phyloP scores from a whole-genome alignment of 2,797 vertebrate genomes.

The Buceros bicornis region DNA sequence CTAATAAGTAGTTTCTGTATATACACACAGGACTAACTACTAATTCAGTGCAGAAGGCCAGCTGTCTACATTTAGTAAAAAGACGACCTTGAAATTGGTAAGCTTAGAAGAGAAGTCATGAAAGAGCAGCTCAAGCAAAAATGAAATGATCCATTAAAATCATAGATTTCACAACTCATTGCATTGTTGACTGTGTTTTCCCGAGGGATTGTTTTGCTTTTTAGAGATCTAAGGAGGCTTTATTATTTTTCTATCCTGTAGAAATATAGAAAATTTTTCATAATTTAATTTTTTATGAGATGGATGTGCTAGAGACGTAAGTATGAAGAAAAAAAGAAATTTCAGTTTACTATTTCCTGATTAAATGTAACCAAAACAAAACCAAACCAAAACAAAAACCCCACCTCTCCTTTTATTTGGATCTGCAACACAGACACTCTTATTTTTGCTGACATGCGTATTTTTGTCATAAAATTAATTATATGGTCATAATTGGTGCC shows the following conservation, averaged over 20 bases:
- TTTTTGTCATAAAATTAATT: neutral
- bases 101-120: neutral
- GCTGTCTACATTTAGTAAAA: neutral
- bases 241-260: neutral
- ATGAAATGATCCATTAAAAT: neutral
- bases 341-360: neutral
- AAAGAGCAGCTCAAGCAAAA: slow-evolving; percentile 21
- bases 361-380: neutral
- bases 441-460: neutral
- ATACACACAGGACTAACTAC: neutral
- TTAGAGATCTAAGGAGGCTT: neutral
- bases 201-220: slow-evolving; percentile 15
- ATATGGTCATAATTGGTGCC: neutral
- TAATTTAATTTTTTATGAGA: neutral
- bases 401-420: neutral
- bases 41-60: neutral
- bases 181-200: slow-evolving; percentile 28
- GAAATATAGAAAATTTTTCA: neutral
- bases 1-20: neutral
- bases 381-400: accelerated
- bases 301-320: neutral
- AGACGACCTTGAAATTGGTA: slow-evolving; percentile 10
- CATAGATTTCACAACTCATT: slow-evolving; percentile 38
- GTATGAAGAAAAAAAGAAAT: neutral
- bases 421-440: neutral